Evolutionary conservation across 2,113 vertebrate species (phyloP).

Genomic region (Circaetus cinerascens): DNA sequence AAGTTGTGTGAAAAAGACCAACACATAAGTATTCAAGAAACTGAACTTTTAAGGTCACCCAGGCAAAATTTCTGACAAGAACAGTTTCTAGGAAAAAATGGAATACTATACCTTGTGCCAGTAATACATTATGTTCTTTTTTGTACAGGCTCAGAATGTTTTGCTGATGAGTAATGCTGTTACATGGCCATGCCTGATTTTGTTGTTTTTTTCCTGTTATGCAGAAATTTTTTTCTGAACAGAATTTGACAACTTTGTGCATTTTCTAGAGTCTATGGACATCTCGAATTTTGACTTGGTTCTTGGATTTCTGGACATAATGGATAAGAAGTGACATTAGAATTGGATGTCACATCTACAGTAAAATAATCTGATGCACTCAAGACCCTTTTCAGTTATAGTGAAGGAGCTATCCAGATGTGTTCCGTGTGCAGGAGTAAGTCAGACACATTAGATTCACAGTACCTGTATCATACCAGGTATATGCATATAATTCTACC

Average conservation of each 20-base stretch:
- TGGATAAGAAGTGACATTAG: background rate
- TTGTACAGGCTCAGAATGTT: background rate
- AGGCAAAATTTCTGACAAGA: background rate
- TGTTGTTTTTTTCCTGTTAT: background rate
- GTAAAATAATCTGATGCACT: background rate
- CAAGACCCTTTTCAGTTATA: background rate
- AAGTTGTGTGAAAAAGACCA: background rate
- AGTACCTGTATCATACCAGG: background rate
- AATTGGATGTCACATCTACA: background rate
- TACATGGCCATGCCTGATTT: background rate
- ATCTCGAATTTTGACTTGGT: background rate
- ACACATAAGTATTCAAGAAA: background rate
- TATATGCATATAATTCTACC: background rate
- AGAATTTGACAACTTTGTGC: background rate
- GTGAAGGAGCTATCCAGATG: too few species aligned
- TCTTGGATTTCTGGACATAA: background rate
- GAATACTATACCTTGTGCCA: background rate
- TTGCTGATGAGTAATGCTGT: background rate
- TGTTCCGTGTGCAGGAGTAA: background rate
- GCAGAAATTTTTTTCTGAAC: background rate
- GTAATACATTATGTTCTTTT: background rate
- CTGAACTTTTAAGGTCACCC: background rate
- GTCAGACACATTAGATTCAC: background rate
- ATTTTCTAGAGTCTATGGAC: background rate
- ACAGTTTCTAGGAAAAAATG: background rate